Evolutionary conservation across 2,797 vertebrate species (phyloP).

Genomic region (Enteromius treurensis): DNA sequence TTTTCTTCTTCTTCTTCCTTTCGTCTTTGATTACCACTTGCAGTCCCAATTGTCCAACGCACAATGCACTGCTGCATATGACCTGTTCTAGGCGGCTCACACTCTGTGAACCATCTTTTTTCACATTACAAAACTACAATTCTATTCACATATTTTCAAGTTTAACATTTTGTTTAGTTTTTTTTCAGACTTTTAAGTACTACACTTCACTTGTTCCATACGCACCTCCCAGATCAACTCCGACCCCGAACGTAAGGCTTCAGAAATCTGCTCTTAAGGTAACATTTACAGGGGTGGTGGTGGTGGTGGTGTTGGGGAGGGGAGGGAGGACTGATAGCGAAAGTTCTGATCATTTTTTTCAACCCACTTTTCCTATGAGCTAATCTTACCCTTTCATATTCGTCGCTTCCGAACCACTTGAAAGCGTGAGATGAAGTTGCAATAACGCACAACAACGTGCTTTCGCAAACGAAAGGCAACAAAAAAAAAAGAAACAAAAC

Average conservation of each 20-base stretch:
- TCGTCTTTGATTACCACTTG: constrained; percentile 73
- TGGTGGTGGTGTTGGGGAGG: constrained; percentile 2
- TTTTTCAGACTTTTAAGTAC: constrained; percentile 79
- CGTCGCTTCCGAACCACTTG: constrained; percentile 75
- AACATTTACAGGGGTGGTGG: constrained; percentile 56
- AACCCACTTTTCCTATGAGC: constrained; percentile 66
- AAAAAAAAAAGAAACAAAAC: constrained; percentile 68
- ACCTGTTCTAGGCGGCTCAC: constrained; percentile 74
- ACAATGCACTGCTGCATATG: constrained; percentile 76
- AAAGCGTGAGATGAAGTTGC: constrained; percentile 85
- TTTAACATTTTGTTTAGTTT: constrained; percentile 71
- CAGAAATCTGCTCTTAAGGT: constrained; percentile 74
- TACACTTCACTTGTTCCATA: constrained; percentile 71
- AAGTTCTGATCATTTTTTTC: constrained; percentile 67
- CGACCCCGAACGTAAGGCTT: constrained; percentile 84
- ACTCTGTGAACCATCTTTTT: constrained; percentile 69
- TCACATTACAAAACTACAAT: constrained; percentile 88
- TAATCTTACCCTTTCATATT: constrained; percentile 73
- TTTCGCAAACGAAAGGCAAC: constrained; percentile 71
- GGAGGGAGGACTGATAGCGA: constrained; percentile 66
- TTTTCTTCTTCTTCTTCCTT: constrained; percentile 60
- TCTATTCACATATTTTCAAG: constrained; percentile 87
- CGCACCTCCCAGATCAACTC: constrained; percentile 63
- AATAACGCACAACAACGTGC: constrained; percentile 80
- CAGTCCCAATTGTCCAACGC: constrained; percentile 83